phyloP scores from a whole-genome alignment of 2,113 vertebrate species.

The Pteropus alecto region DNA sequence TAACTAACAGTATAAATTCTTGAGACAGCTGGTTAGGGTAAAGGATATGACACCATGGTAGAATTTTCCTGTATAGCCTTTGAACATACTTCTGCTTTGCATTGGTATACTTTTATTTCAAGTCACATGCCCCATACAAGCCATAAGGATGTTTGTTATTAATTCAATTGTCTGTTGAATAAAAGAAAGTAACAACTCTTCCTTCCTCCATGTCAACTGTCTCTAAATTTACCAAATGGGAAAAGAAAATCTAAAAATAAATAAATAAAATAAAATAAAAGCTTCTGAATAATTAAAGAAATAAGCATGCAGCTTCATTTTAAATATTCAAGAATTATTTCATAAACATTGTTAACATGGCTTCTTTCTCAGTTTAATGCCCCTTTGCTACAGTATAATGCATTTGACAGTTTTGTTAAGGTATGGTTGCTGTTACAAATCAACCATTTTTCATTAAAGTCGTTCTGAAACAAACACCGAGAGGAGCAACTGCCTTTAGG shows the following conservation, averaged over 20 bases:
- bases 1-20: slow-evolving; percentile 20
- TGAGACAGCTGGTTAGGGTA: slow-evolving; percentile 9
- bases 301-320: background rate
- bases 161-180: background rate
- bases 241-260: background rate
- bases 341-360: background rate
- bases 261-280: background rate
- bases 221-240: background rate
- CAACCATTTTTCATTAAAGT: background rate
- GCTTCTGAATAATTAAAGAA: background rate
- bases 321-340: background rate
- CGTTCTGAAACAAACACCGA: background rate
- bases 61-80: background rate
- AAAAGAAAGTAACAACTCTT: background rate
- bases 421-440: background rate
- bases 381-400: background rate
- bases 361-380: background rate
- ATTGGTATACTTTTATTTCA: background rate
- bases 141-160: background rate
- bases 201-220: background rate
- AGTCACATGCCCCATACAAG: background rate
- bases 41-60: background rate
- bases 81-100: background rate
- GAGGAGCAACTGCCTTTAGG: background rate
- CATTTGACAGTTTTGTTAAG: background rate